Percentiles rank a stretch among this genome's conserved stretches.
Conservation (phyloP, 2,113 vertebrate genomes). For the Murina feae region DNA sequence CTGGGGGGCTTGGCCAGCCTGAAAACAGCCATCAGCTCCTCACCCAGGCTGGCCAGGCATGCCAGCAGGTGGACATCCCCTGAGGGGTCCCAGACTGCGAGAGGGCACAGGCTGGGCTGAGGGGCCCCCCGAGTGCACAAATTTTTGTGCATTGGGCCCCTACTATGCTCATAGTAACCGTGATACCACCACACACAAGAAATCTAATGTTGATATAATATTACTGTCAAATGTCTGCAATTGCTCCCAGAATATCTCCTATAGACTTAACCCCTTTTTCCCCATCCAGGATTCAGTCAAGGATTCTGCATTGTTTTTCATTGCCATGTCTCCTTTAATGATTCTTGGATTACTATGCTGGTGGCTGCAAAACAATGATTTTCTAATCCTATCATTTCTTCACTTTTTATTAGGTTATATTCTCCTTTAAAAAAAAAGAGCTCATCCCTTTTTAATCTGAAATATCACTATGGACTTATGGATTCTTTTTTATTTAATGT, state of each 20-base stretch:
- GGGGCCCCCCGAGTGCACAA: too few species aligned
- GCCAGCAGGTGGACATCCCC: too few species aligned
- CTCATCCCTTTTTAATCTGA: neutral
- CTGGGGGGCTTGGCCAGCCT: too few species aligned
- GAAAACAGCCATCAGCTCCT: too few species aligned
- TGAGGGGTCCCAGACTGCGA: too few species aligned
- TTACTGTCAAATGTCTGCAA: neutral
- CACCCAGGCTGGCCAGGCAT: too few species aligned
- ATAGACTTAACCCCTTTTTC: neutral
- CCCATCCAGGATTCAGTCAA: neutral
- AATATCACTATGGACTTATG: neutral
- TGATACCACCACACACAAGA: neutral
- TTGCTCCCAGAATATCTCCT: neutral
- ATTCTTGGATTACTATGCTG: neutral
- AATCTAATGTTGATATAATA: neutral
- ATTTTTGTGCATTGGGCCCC: too few species aligned
- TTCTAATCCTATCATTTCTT: neutral
- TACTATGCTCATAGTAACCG: slow-evolving; percentile 2
- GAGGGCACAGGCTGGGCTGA: too few species aligned
- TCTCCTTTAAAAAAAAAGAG: too few species aligned
- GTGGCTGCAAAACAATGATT: neutral
- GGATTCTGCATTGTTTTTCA: neutral
- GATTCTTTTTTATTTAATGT: neutral
- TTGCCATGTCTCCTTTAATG: neutral
- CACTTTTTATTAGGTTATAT: neutral